phyloP scores from a whole-genome alignment of 2,797 vertebrate genomes.

The Yasuhikotakia modesta region DNA sequence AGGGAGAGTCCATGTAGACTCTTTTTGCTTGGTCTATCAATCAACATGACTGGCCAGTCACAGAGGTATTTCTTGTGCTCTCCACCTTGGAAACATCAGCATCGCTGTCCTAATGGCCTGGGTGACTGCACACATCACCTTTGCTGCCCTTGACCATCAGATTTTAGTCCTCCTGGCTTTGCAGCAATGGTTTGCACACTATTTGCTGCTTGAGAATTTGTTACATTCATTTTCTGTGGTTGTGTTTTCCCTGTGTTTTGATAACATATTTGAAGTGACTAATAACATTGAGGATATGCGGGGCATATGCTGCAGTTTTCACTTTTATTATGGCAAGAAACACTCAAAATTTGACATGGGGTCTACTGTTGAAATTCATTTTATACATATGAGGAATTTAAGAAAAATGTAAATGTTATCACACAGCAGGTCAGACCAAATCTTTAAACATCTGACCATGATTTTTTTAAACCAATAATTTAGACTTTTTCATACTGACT shows the following conservation, averaged over 20 bases:
- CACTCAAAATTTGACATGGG: conserved; percentile 40
- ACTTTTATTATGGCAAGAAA: conserved; percentile 16
- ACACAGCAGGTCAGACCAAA: conserved; percentile 40
- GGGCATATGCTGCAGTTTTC: conserved; percentile 55
- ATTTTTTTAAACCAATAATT: conserved; percentile 34
- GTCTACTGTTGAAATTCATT: conserved; percentile 30
- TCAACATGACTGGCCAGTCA: conserved; percentile 33
- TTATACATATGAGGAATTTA: conserved; percentile 25
- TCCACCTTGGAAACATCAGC: conserved; percentile 62
- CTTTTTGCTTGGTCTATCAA: conserved; percentile 42
- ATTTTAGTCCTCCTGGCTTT: conserved; percentile 56
- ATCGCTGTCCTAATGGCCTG: conserved; percentile 61
- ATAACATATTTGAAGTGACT: conserved; percentile 36
- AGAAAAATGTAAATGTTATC: conserved; percentile 25
- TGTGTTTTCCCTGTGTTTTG: conserved; percentile 40
- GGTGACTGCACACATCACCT: conserved; percentile 60
- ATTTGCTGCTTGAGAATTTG: conserved; percentile 77
- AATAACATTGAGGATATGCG: conserved; percentile 53
- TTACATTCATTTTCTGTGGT: conserved; percentile 45
- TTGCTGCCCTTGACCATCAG: conserved; percentile 21
- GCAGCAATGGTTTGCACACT: conserved; percentile 61
- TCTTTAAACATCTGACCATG: conserved; percentile 15
- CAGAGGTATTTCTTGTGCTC: conserved; percentile 60
- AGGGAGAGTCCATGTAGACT: conserved; percentile 94
- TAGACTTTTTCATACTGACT: conserved; percentile 37